These are phyloP conservation scores for Peromyscus nudipes DNA, from an alignment of 2,797 vertebrate genomes.

Conservation along the genomic window DNA sequence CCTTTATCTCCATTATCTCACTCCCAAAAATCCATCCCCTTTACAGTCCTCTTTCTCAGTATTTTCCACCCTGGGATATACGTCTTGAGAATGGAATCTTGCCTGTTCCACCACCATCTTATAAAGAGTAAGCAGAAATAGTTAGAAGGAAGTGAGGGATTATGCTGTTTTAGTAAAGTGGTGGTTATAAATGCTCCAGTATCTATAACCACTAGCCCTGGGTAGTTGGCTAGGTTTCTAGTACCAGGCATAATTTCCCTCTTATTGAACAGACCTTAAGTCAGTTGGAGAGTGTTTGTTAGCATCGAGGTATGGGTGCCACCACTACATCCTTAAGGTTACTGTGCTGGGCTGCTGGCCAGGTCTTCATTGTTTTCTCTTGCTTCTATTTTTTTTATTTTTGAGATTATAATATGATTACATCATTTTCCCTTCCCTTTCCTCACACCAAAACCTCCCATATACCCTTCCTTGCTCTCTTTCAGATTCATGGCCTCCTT, in stretches of 20 bases:
- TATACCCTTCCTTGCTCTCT: neutral
- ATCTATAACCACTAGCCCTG: neutral
- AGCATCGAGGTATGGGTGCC: neutral
- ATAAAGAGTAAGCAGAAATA: neutral
- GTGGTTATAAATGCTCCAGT: neutral
- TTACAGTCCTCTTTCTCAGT: neutral
- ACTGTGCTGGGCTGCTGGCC: neutral
- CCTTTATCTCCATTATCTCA: neutral
- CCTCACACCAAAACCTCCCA: neutral
- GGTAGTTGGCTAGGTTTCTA: neutral
- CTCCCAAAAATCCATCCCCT: neutral
- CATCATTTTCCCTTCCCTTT: neutral
- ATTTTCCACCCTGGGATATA: neutral
- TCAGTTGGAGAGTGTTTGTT: neutral
- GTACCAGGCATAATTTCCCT: neutral
- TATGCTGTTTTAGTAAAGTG: neutral
- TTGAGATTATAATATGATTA: neutral
- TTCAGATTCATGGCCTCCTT: neutral
- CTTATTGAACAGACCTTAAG: neutral
- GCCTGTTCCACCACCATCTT: neutral
- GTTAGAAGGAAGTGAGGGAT: neutral
- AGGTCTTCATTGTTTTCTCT: neutral
- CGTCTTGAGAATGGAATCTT: neutral
- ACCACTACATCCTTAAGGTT: neutral
- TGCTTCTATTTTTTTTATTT: neutral